Percentiles rank a stretch among this genome's conserved stretches.
phyloP scores from a whole-genome alignment of 2,797 vertebrate species.

The Echiichthys vipera region DNA sequence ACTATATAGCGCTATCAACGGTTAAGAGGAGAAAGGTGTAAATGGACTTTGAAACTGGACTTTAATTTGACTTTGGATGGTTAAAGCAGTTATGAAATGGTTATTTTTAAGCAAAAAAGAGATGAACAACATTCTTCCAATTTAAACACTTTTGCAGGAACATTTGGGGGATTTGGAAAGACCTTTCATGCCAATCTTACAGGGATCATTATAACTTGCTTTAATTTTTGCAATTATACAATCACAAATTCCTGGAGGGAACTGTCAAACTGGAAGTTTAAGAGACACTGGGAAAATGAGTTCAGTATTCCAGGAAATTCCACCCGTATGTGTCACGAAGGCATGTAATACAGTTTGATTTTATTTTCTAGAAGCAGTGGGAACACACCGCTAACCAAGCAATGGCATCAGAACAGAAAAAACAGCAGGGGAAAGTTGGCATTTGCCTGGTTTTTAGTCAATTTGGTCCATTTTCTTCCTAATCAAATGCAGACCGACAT shows the following conservation, averaged over 20 bases:
- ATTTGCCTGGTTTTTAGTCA: conserved; percentile 18
- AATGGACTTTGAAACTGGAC: background rate
- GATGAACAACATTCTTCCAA: too few species aligned
- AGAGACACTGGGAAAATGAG: background rate
- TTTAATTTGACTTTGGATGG: background rate
- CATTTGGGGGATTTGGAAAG: background rate
- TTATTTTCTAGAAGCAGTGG: conserved; percentile 5
- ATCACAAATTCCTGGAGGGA: background rate
- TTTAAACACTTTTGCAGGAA: too few species aligned
- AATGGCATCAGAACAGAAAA: conserved; percentile 44
- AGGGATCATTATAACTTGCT: background rate
- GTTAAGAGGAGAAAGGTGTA: background rate
- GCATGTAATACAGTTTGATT: conserved; percentile 3
- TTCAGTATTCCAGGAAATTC: conserved; percentile 22
- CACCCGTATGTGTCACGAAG: background rate
- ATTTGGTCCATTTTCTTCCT: conserved; percentile 32
- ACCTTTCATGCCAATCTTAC: background rate
- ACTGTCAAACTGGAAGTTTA: background rate
- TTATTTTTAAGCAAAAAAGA: background rate
- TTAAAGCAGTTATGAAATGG: background rate
- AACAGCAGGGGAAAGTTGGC: conserved; percentile 34
- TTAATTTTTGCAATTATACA: background rate
- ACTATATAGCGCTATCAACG: background rate
- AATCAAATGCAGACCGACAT: conserved; percentile 50
- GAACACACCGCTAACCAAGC: background rate